Evolutionary conservation across 2,888 invertebrate genomes (phyloP).

Genomic region (Vanessa cardui): DNA sequence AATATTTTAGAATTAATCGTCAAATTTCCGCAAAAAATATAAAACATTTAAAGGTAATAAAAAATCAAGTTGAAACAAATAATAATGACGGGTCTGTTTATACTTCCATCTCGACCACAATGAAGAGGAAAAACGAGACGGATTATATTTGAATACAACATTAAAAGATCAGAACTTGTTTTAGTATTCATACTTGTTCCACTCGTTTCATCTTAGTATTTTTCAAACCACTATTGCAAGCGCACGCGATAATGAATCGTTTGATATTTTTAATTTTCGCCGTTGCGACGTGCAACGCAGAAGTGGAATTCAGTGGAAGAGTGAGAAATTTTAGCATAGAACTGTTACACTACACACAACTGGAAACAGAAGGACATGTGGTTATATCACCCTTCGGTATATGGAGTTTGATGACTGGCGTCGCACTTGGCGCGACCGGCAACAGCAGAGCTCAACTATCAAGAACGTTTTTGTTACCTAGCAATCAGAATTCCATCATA

Average conservation of each 20-base stretch:
- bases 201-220: slow-evolving; percentile 49
- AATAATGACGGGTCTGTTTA: background rate
- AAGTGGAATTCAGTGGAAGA: slow-evolving; percentile 65
- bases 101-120: background rate
- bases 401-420: slow-evolving; percentile 75
- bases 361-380: slow-evolving; percentile 66
- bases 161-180: slow-evolving; percentile 16
- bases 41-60: background rate
- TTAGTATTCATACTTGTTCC: slow-evolving; percentile 8
- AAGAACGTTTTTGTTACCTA: slow-evolving; percentile 66
- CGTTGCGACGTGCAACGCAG: slow-evolving; percentile 58
- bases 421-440: slow-evolving; percentile 69
- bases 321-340: slow-evolving; percentile 74
- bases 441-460: slow-evolving; percentile 62
- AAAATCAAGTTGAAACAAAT: background rate
- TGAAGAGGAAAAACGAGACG: background rate
- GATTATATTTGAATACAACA: background rate
- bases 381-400: slow-evolving; percentile 78
- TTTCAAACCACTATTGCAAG: slow-evolving; percentile 51
- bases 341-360: slow-evolving; percentile 65
- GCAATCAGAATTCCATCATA: slow-evolving; percentile 51
- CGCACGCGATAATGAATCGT: slow-evolving; percentile 55
- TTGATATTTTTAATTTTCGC: slow-evolving; percentile 53
- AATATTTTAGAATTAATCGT: too few relatives aligned
- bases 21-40: too few relatives aligned